phyloP scores from a whole-genome alignment of 2,113 vertebrate genomes.

The Pedetes capensis region DNA sequence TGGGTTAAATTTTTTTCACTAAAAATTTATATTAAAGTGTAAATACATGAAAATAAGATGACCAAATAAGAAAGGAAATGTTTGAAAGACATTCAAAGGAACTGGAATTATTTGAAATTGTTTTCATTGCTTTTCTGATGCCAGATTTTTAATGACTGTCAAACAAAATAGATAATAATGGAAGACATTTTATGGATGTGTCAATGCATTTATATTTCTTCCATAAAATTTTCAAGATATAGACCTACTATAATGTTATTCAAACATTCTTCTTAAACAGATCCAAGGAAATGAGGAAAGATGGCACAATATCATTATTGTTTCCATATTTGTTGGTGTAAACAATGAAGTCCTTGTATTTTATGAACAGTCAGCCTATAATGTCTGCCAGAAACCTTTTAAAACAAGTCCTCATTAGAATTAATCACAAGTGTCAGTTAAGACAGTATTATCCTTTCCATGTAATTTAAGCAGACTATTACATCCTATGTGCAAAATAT shows the following conservation, averaged over 20 bases:
- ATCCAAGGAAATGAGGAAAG: conserved; percentile 52
- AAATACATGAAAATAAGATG: conserved; percentile 54
- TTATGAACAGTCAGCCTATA: not conserved
- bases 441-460: not conserved
- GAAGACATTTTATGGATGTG: conserved; percentile 12
- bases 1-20: not conserved
- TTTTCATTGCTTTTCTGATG: conserved; percentile 52
- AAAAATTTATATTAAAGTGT: conserved; percentile 39
- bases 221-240: conserved; percentile 68
- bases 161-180: conserved; percentile 60
- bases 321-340: conserved; percentile 56
- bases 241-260: conserved; percentile 44
- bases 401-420: not conserved
- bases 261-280: conserved; percentile 41
- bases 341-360: conserved; percentile 41
- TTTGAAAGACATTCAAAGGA: conserved; percentile 65
- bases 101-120: conserved; percentile 57
- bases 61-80: conserved; percentile 32
- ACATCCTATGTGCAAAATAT: not conserved
- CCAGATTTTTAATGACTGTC: conserved; percentile 66
- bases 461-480: conserved; percentile 19
- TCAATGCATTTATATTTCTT: conserved; percentile 52
- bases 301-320: conserved; percentile 48
- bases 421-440: not conserved
- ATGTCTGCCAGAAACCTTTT: not conserved